Percentiles rank a stretch among this genome's conserved stretches.
Evolutionary conservation across 2,888 invertebrate species (phyloP).

Genomic region (Dichetophora obliterata): DNA sequence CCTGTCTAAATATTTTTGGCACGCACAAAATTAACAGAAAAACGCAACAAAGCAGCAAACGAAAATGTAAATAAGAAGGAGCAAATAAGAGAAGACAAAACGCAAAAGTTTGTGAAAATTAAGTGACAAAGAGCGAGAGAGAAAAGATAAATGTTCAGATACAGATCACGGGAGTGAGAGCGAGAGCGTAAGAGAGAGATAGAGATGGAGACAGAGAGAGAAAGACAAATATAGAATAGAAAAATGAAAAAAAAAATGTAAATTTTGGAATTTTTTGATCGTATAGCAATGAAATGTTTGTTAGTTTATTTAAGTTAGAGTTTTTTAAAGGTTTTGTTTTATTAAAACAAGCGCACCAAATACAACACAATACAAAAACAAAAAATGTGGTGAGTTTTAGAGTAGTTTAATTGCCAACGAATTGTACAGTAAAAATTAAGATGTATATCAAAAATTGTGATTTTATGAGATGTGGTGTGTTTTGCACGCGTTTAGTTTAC

Average conservation of each 20-base stretch:
- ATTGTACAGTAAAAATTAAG: not conserved
- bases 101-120: conserved; percentile 37
- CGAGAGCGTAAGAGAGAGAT: conserved; percentile 22
- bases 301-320: conserved; percentile 9
- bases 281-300: conserved; percentile 22
- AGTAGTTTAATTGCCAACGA: not conserved
- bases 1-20: conserved; percentile 74
- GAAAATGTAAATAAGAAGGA: conserved; percentile 13
- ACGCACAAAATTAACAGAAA: conserved; percentile 39
- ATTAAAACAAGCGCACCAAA: not conserved
- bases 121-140: conserved; percentile 23
- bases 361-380: conserved; percentile 19
- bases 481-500: not conserved
- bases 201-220: conserved; percentile 28
- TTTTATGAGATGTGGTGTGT: not conserved
- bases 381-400: conserved; percentile 14
- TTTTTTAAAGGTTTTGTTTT: not conserved
- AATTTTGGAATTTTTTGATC: conserved; percentile 21
- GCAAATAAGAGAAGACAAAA: conserved; percentile 20
- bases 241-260: too few species aligned
- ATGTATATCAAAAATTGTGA: not conserved
- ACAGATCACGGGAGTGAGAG: not conserved
- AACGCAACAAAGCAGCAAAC: conserved; percentile 25
- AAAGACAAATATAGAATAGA: conserved; percentile 37
- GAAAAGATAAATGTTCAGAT: not conserved